A percentile compares a stretch with the other conserved stretches of the same genome.
Evolutionary conservation across 2,113 vertebrate species (phyloP).

Genomic region (Corythornis vintsioides): DNA sequence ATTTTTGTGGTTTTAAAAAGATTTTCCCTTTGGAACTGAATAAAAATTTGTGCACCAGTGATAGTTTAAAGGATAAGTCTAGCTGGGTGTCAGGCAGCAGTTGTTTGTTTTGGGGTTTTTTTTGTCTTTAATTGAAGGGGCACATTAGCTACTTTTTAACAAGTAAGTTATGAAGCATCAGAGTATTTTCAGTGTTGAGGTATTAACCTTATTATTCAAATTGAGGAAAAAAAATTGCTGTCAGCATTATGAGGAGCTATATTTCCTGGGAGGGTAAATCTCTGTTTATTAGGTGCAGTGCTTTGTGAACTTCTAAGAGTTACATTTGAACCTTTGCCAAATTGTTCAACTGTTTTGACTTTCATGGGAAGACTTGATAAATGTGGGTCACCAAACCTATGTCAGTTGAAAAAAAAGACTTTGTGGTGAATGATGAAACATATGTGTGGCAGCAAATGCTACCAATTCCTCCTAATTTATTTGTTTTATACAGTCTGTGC

Average conservation of each 20-base stretch:
- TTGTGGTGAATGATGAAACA: background rate
- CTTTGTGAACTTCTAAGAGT: background rate
- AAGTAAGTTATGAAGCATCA: background rate
- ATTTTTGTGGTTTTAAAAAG: background rate
- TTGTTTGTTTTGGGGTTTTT: background rate
- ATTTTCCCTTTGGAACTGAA: background rate
- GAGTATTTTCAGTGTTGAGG: slow-evolving; percentile 39
- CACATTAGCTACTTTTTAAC: slow-evolving; percentile 18
- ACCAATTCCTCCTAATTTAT: background rate
- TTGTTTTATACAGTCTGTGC: background rate
- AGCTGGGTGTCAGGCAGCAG: background rate
- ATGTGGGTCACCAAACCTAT: background rate
- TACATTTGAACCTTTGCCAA: slow-evolving; percentile 36
- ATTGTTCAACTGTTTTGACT: slow-evolving; percentile 9
- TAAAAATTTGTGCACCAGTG: background rate
- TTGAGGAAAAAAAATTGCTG: background rate
- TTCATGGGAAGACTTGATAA: background rate
- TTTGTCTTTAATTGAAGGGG: background rate
- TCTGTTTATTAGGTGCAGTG: background rate
- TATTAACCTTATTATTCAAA: slow-evolving; percentile 6
- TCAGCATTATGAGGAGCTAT: slow-evolving; percentile 3
- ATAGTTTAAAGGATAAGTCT: background rate
- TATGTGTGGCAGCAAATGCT: background rate
- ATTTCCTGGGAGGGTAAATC: background rate
- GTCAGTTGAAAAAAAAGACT: background rate